A percentile compares a stretch with the other conserved stretches of the same genome.
These are phyloP conservation scores for Tychaedon coryphoeus DNA, from an alignment of 2,113 vertebrate genomes.

Conservation along the genomic window DNA sequence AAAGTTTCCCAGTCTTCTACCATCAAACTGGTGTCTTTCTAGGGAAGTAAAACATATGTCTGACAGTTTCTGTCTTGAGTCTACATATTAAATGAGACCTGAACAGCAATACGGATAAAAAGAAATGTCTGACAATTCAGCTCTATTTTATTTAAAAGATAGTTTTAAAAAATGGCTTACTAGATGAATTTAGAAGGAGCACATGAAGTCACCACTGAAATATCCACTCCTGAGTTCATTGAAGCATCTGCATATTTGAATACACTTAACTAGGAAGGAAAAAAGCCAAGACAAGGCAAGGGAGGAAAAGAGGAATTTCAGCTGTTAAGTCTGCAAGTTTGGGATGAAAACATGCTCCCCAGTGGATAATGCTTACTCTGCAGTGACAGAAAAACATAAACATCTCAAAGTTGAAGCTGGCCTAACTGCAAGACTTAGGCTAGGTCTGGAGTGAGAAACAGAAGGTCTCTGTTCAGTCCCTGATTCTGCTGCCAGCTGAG, in stretches of 20 bases:
- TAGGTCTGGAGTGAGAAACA: not conserved
- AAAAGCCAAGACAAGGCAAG: not conserved
- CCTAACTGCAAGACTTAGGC: not conserved
- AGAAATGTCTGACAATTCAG: not conserved
- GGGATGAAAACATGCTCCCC: not conserved
- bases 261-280: not conserved
- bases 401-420: not conserved
- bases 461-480: not conserved
- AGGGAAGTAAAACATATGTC: not conserved
- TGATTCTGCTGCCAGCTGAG: not conserved
- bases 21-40: not conserved
- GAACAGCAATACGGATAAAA: not conserved
- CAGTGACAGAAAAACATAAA: not conserved
- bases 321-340: not conserved
- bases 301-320: not conserved
- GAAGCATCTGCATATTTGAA: slow-evolving; percentile 17
- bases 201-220: not conserved
- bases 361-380: not conserved
- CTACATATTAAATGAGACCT: not conserved
- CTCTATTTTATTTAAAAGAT: slow-evolving; percentile 12
- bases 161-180: not conserved
- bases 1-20: not conserved
- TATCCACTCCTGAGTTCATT: not conserved
- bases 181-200: not conserved
- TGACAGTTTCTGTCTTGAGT: not conserved